These are phyloP conservation scores for Melieria omissa DNA, from an alignment of 2,888 invertebrate genomes.

Conservation along the genomic window DNA sequence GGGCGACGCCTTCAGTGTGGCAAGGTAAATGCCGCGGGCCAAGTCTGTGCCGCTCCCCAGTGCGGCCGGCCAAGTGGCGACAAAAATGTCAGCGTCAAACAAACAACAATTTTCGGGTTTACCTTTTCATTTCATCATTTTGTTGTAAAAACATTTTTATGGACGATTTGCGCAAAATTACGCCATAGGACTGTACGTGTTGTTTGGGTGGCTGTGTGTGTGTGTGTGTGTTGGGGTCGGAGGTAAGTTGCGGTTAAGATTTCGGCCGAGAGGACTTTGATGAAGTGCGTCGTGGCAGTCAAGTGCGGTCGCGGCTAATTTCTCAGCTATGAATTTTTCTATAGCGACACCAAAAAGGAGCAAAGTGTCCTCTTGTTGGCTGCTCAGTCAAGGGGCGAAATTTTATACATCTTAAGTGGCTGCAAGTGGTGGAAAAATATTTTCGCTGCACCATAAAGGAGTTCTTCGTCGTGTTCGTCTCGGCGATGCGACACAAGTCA, in stretches of 20 bases:
- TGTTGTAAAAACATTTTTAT: constrained; percentile 25
- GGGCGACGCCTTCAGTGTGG: constrained; percentile 48
- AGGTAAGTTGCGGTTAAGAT: constrained; percentile 14
- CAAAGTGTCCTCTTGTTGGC: background rate
- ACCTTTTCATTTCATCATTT: background rate
- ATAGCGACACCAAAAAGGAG: background rate
- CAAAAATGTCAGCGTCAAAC: constrained; percentile 24
- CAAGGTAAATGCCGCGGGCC: constrained; percentile 48
- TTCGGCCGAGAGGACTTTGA: background rate
- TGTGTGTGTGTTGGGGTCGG: background rate
- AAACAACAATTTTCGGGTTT: constrained; percentile 7
- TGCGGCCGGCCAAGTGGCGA: constrained; percentile 20
- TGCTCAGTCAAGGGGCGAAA: background rate
- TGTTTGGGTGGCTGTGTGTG: background rate
- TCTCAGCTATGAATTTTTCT: too few relatives aligned
- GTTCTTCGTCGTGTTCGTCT: background rate
- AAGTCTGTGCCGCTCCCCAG: constrained; percentile 20
- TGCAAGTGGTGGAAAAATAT: background rate
- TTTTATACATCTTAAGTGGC: constrained; percentile 7
- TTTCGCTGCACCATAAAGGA: too few relatives aligned
- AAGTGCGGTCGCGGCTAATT: background rate
- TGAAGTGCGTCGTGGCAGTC: constrained; percentile 1
- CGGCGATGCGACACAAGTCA: too few relatives aligned
- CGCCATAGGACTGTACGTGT: background rate
- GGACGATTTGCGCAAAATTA: constrained; percentile 28